Base-by-base conservation (phyloP, 2,113 vertebrate species). In the Gymnocephalus cernua region DNA sequence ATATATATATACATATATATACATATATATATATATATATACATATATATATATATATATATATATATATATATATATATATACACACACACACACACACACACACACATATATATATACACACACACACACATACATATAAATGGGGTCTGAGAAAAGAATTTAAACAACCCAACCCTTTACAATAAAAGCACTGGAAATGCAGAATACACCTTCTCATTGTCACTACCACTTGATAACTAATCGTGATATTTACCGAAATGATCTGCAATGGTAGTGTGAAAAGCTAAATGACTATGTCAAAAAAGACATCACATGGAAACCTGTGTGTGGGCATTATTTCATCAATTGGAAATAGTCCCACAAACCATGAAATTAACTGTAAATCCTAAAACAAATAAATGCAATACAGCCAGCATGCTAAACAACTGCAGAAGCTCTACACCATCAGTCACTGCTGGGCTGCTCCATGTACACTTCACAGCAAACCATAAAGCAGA, bases 361-460 rank as follows among this genome's bases (percentile, higher is more conserved):
- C 54, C 12, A 73, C 50, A 68, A 66, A 74, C 58, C 72, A 54
- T 81, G 61, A 81, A 78, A 83, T 85, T 25, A 80, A 80, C 16
- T 64, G 50, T 53, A 56, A 62, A 78, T 61, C 51, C 38, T 4
- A 15, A 23, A 61, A 79, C 2, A 11, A 59, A 64, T 57, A 58
- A 72, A 58, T 9, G 12, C 35, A 38, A 41, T 23, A 21, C 8
- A 75, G 47, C 3, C 27, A 47, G 32, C 59, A 59, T 41, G 61
- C 13, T 47, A 7, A 69, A 83, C 47, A 61, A 71, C 25, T 23
- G 41, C 11, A 44, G 41, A n/a, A 11, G 29, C 8, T 3, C 16
- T 3, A 7, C 19, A 2, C 11, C 54, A 61, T 85, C 75, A 67
- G 3, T 87, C 45, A 1, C 16, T 56, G 65, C 41, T 9, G 47